Conservation (phyloP, 2,888 invertebrate genomes). For the Bembecia ichneumoniformis region DNA sequence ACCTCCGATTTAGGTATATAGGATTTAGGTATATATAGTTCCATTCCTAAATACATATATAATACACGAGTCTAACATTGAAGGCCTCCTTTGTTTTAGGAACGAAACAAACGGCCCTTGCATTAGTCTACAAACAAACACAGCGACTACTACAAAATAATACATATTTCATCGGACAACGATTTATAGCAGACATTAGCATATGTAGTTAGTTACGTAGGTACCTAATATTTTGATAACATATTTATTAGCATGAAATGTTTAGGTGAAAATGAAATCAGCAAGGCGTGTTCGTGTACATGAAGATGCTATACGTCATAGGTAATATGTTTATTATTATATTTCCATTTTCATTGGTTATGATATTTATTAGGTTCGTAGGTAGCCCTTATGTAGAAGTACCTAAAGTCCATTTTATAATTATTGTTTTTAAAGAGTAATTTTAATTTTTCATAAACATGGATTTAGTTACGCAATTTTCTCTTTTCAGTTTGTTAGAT, state of each 20-base stretch:
- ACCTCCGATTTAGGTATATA: too few species aligned
- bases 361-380: constrained; percentile 7
- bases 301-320: constrained; percentile 70
- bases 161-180: background rate
- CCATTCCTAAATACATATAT: background rate
- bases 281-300: constrained; percentile 70
- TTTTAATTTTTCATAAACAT: background rate
- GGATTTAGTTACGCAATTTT: background rate
- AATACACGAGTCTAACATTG: background rate
- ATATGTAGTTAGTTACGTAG: background rate
- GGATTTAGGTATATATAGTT: background rate
- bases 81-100: background rate
- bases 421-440: background rate
- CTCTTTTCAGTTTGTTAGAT: too few species aligned
- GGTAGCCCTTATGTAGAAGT: constrained; percentile 43
- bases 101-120: background rate
- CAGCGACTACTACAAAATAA: background rate
- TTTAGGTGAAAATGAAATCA: constrained; percentile 71
- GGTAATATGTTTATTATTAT: constrained; percentile 45
- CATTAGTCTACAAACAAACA: background rate
- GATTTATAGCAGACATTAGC: background rate
- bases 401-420: background rate
- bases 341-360: constrained; percentile 22
- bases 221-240: constrained; percentile 5
- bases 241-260: constrained; percentile 63